Evolutionary conservation across 2,797 vertebrate genomes (phyloP), one percentile per base, ranked within the genome.

Genomic region (Thripadectes ignobilis): DNA sequence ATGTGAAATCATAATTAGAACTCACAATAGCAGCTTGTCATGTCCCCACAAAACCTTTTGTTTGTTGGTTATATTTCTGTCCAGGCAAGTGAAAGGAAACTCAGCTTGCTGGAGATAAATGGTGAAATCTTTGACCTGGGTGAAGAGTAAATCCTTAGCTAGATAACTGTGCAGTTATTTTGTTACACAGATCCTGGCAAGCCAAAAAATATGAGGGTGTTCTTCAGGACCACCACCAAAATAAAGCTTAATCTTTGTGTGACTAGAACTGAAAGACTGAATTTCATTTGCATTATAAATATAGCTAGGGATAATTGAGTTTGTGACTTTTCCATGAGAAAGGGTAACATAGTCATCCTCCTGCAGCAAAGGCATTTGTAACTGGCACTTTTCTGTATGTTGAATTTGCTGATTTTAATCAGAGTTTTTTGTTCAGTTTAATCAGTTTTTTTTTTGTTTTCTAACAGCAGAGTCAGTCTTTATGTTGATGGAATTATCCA

Each of bases 81-180:
- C 83, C 66, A 75, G 75, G 51, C 85, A 96, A 94, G 88, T 92
- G 89, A 88, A 94, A 88, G 72, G 57, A 81, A 89, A 69, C 46
- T 61, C 24, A 59, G 3, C 17, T 78, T 88, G 74, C 38, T 68
- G 39, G 72, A 85, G 85, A 92, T 85, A 92, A 93, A 90, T 89
- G 65, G 30, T 83, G 78, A 72, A 79, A 48, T 87, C 89, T 92
- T 90, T 97, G 91, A 90, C 94, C 87, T 94, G 88, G 34, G 49
- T 72, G 48, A 59, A 61, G 27, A 93, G 88, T 80, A 93, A 95
- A 92, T 94, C 63, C 76, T 97, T 78, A 89, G 58, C 84, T 72
- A 65, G 82, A 65, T 74, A 92, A 41, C 59, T 61, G 23, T 72
- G 52, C 62, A 89, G 91, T 59, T 96, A 65, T 93, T 83, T n/a